A percentile compares a stretch with the other conserved stretches of the same genome.
phyloP scores from a whole-genome alignment of 2,888 invertebrate species.

The Melinaea menophilus region DNA sequence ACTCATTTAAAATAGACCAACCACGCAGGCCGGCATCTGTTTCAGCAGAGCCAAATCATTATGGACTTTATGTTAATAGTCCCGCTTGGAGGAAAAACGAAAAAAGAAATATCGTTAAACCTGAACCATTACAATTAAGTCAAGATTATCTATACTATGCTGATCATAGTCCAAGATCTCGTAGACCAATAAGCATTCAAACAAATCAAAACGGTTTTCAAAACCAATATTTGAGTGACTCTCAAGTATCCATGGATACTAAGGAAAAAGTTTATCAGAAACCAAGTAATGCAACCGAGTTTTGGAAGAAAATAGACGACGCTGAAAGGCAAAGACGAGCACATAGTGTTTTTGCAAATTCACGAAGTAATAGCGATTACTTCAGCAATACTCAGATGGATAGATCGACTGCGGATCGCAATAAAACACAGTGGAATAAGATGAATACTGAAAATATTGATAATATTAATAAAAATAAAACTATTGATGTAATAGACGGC shows the following conservation, averaged over 20 bases:
- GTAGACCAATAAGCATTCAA: conserved; percentile 84
- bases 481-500: conserved; percentile 47
- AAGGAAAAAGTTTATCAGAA: conserved; percentile 55
- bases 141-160: conserved; percentile 82
- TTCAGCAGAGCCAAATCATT: conserved; percentile 72
- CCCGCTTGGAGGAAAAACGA: conserved; percentile 64
- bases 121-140: conserved; percentile 61
- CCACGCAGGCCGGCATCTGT: conserved; percentile 71
- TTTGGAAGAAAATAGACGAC: conserved; percentile 81
- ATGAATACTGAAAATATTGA: conserved; percentile 45
- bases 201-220: conserved; percentile 65
- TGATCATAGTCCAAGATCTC: conserved; percentile 84
- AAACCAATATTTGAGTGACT: conserved; percentile 72
- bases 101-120: conserved; percentile 52
- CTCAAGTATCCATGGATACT: conserved; percentile 60
- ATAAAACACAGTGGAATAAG: conserved; percentile 29
- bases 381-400: conserved; percentile 48
- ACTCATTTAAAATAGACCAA: conserved; percentile 58
- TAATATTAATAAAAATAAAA: conserved; percentile 55
- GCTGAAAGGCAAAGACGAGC: conserved; percentile 64
- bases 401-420: conserved; percentile 36
- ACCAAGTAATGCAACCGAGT: conserved; percentile 78
- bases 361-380: conserved; percentile 64
- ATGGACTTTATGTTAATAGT: conserved; percentile 63
- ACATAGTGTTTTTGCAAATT: conserved; percentile 54